Conservation (phyloP, 1,140 invertebrate species). For the Meloidogyne chitwoodi region DNA sequence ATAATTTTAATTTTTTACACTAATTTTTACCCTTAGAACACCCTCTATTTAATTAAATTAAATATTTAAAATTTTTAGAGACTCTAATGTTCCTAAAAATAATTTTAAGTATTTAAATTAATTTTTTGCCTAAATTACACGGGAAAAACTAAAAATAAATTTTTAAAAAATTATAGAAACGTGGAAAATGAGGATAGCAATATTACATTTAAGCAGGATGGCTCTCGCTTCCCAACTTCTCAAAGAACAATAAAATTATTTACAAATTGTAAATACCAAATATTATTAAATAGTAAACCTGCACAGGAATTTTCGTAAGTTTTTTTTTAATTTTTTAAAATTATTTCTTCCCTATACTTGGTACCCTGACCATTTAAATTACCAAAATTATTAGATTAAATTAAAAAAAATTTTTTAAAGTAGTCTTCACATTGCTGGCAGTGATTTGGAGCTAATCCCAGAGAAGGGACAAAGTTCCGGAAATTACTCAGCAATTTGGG, state of each 20-base stretch:
- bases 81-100: too few relatives aligned
- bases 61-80: too few relatives aligned
- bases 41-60: too few relatives aligned
- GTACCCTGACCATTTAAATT: too few relatives aligned
- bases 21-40: too few relatives aligned
- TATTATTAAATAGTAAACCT: conserved; percentile 20
- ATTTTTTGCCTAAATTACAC: too few relatives aligned
- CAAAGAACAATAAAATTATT: conserved; percentile 26
- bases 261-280: conserved; percentile 32
- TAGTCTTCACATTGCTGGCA: conserved; percentile 33
- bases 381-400: too few relatives aligned
- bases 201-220: conserved; percentile 33
- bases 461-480: conserved; percentile 7
- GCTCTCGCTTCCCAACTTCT: conserved; percentile 23
- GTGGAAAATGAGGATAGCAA: neutral
- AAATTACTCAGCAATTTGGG: conserved; percentile 40
- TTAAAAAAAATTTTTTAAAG: conserved; percentile 14
- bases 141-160: too few relatives aligned
- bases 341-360: too few relatives aligned
- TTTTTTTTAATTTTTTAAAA: neutral
- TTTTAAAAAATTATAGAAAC: too few relatives aligned
- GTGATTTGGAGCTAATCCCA: conserved; percentile 37
- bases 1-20: neutral
- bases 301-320: conserved; percentile 29
- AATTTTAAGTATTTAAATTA: too few relatives aligned